These are phyloP conservation scores for Elmis aenea DNA, from an alignment of 2,888 invertebrate species.

Conservation along the genomic window DNA sequence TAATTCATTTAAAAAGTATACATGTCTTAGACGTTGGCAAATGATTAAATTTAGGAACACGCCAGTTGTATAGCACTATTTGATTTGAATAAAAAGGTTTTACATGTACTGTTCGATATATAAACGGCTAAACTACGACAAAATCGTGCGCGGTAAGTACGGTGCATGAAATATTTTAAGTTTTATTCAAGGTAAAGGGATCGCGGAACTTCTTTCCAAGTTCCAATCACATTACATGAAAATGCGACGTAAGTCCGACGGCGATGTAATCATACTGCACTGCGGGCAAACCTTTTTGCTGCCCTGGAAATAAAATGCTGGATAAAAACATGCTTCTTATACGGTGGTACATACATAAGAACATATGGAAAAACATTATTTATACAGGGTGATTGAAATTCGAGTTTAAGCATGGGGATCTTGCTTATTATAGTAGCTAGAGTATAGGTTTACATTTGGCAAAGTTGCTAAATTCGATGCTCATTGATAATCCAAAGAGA, in stretches of 20 bases:
- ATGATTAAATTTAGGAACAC: constrained; percentile 12
- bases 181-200: constrained; percentile 19
- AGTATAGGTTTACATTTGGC: too few species aligned
- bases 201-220: constrained; percentile 16
- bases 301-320: constrained; percentile 50
- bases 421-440: too few species aligned
- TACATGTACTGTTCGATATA: constrained; percentile 10
- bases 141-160: constrained; percentile 22
- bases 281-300: constrained; percentile 92
- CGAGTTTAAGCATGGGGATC: too few species aligned
- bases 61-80: background rate
- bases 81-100: background rate
- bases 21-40: too few species aligned
- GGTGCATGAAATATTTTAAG: constrained; percentile 24
- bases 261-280: constrained; percentile 88
- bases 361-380: too few species aligned
- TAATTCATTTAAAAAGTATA: too few species aligned
- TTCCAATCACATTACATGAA: constrained; percentile 63
- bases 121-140: constrained; percentile 13
- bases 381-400: too few species aligned
- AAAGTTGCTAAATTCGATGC: too few species aligned
- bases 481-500: too few species aligned
- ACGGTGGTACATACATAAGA: too few species aligned
- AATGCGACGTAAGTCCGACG: constrained; percentile 80
- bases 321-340: constrained; percentile 5